Evolutionary conservation across 2,113 vertebrate genomes (phyloP).

Genomic region (Parus major): DNA sequence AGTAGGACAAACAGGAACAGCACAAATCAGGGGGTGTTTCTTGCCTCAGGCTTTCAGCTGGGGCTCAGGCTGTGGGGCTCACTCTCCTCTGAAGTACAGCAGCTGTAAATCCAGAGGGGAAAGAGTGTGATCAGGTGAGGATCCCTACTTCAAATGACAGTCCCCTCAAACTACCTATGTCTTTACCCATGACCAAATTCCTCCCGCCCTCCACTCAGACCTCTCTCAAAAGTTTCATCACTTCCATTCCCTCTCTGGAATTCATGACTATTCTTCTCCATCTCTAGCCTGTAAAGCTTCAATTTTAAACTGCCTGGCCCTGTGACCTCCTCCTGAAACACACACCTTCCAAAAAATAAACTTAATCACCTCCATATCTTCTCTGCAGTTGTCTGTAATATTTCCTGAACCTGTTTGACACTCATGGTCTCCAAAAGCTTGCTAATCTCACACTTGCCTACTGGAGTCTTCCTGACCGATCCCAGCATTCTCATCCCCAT

Average conservation of each 20-base stretch:
- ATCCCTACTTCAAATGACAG: background rate
- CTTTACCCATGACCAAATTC: background rate
- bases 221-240: background rate
- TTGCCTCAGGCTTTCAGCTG: fast-evolving
- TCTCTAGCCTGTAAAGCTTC: background rate
- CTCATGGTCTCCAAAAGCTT: background rate
- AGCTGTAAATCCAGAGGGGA: background rate
- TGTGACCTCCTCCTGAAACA: background rate
- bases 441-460: background rate
- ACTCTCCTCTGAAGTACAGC: background rate
- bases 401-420: background rate
- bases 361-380: background rate
- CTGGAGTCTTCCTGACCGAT: background rate
- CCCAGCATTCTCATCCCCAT: background rate
- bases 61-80: background rate
- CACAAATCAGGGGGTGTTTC: fast-evolving
- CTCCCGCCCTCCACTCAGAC: background rate
- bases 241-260: background rate
- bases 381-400: background rate
- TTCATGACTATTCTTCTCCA: background rate
- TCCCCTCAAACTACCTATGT: background rate
- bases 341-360: background rate
- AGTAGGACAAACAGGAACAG: background rate
- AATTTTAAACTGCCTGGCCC: background rate
- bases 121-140: background rate